A percentile compares a stretch with the other conserved stretches of the same genome.
These are phyloP conservation scores for Ochropleura plecta DNA, from an alignment of 2,888 invertebrate species.

Conservation along the genomic window DNA sequence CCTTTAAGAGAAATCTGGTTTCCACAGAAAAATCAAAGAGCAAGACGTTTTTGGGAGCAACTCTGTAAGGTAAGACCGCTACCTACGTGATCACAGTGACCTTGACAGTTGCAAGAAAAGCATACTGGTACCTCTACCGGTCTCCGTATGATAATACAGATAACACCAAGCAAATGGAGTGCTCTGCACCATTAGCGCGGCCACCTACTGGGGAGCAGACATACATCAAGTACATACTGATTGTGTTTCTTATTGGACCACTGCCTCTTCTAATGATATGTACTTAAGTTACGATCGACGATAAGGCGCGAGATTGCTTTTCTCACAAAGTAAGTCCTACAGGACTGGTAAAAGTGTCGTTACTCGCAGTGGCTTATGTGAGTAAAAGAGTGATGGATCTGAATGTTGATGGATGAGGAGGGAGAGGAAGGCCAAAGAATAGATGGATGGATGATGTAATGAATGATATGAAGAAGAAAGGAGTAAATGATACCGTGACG, in stretches of 20 bases:
- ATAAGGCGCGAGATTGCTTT: neutral
- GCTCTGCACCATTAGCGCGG: neutral
- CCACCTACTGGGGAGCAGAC: neutral
- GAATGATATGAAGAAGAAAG: too few relatives aligned
- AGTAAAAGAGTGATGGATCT: too few relatives aligned
- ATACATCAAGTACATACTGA: neutral
- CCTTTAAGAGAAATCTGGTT: constrained; percentile 46
- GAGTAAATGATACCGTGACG: too few relatives aligned
- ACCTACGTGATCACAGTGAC: constrained; percentile 57
- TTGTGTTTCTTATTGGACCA: neutral
- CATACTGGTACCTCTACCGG: constrained; percentile 18
- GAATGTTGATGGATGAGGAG: too few relatives aligned
- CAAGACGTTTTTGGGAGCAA: constrained; percentile 36
- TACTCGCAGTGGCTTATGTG: neutral
- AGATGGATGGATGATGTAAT: too few relatives aligned
- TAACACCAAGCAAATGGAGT: neutral
- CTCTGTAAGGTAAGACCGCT: constrained; percentile 57
- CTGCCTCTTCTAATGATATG: neutral
- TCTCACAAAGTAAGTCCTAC: neutral
- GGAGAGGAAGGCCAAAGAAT: too few relatives aligned
- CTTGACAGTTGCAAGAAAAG: constrained; percentile 62
- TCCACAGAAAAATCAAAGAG: constrained; percentile 30
- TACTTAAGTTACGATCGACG: neutral
- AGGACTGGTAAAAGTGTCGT: neutral
- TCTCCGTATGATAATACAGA: constrained; percentile 11